A percentile compares a stretch with the other conserved stretches of the same genome.
Evolutionary conservation across 2,888 invertebrate genomes (phyloP).

Genomic region (Belgica antarctica): DNA sequence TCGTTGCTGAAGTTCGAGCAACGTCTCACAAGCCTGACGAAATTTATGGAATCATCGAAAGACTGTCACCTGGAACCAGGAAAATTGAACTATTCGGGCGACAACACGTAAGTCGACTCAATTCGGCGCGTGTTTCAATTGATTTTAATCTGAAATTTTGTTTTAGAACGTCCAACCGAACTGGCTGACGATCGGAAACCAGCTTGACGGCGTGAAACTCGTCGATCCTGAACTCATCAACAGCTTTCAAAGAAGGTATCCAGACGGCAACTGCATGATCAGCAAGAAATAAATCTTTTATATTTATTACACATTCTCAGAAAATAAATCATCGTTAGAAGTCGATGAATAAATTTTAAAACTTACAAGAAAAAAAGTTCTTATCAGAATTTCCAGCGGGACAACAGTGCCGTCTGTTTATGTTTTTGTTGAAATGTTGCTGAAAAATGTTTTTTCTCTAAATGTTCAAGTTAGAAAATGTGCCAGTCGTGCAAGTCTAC

Average conservation of each 20-base stretch:
- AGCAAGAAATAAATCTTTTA: conserved; percentile 26
- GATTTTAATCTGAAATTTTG: no score
- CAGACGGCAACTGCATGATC: conserved; percentile 60
- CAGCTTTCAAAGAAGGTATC: conserved; percentile 87
- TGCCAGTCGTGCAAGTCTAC: neutral
- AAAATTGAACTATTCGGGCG: conserved; percentile 97
- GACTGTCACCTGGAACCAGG: conserved; percentile 92
- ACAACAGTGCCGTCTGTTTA: no score
- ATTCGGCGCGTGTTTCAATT: no score
- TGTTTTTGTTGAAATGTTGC: neutral
- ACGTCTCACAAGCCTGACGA: conserved; percentile 99
- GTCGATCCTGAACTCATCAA: conserved; percentile 89
- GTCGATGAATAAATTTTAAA: no score
- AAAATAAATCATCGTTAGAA: no score
- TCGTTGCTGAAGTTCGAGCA: conserved; percentile 96
- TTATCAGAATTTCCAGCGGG: no score
- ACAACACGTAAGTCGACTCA: no score
- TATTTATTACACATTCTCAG: no score
- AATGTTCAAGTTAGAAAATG: neutral
- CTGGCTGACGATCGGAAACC: conserved; percentile 97
- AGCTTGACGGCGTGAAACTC: conserved; percentile 89
- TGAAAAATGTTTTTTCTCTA: neutral
- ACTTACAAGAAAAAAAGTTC: no score
- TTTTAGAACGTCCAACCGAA: conserved; percentile 98
- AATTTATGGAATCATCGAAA: conserved; percentile 95